Evolutionary conservation across 2,888 invertebrate species (phyloP), one percentile per base, ranked within the genome.

Genomic region (Chalcosyrphus nemorum): DNA sequence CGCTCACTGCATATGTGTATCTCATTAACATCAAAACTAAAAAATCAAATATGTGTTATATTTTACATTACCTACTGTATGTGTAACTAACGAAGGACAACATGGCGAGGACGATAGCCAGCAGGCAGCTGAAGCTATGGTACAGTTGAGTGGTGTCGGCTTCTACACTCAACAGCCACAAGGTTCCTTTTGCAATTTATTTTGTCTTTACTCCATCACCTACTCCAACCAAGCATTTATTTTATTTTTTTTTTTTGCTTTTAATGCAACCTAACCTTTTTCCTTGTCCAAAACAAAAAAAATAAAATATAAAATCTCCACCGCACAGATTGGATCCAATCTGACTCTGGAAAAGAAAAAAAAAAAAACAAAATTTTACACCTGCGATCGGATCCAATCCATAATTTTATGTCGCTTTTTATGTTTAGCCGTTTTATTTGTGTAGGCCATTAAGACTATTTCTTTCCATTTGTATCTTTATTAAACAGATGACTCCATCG

Each of bases 121-220:
- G 89, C 95, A 95, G 88, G 95, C 94, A 0, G 95, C 95, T 0
- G 95, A 95, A 90, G 95, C 95, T 7, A 95, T 95, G 94, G 95
- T 95, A 43, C 95, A 95, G 89, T 92, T 96, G 93, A 91, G 91
- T 89, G 93, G 94, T 86, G 93, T 94, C 90, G 94, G 94, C 71
- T 95, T 93, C 90, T 95, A 94, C 89, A 93, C 93, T 87, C 90
- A 91, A 89, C 90, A 91, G 89, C 90, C 89, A 87, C 90, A 91
- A 91, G 91, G 91, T 91, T 89, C 86, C 87, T 87, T 87, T 86
- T 86, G 86, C 61, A 63, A 66, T 56, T 76, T 61, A 68, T 80
- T 86, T 76, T 86, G 85, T 87, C 81, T 82, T 66, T 72, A 72
- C 77, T 56, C 63, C 68, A 65, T 72, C 45, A 54, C 75, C 80